Evolutionary conservation across 2,888 invertebrate genomes (phyloP), one percentile per base, ranked within the genome.

Genomic region (Seira musarum): DNA sequence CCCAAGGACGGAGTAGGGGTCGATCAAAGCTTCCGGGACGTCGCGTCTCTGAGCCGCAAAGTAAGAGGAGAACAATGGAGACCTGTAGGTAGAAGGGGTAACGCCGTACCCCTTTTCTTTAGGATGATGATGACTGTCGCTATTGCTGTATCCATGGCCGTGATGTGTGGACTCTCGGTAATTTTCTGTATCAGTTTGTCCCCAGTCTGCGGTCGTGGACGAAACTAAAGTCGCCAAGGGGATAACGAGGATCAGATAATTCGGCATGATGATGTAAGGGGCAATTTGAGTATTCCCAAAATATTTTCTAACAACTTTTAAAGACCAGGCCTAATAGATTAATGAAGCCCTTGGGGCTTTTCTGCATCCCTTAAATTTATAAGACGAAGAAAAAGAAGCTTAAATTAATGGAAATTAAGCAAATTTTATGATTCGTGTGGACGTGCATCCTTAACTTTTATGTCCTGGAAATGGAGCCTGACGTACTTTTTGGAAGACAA

Each of bases 1-100:
- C 64, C 86, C 86, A 8, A 86, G 69, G 1, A 86, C 82, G 2
- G 85, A 85, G 46, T 85, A 86, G 0, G 85, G 85, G 40, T 86
- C 85, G 17, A 85, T 70, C 19, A 83, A 72, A 3, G 73, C 84
- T 25, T 84, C 84, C 17, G 81, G 84, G 17, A 82, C 72, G 6
- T 82, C 82, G 21, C 82, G 67, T 15, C 74, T 46, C 17, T 80
- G 57, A 6, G 65, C 40, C 6, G 40, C 6, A 40, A 40, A 40
- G 13, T 8, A 8, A 13, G 40, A 40, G 13, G 40, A 25, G 17
- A 65, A 64, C 17, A 21, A 30, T 1, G 72, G n/a, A 0, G 77
- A 13, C n/a, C n/a, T n/a, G n/a, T n/a, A n/a, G n/a, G n/a, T n/a
- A n/a, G n/a, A n/a, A n/a, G n/a, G n/a, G n/a, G n/a, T n/a, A n/a